Percentiles rank a stretch among this genome's conserved stretches.
These are phyloP conservation scores for Malurus alboscapulatus DNA, from an alignment of 2,113 vertebrate genomes.

Conservation along the genomic window DNA sequence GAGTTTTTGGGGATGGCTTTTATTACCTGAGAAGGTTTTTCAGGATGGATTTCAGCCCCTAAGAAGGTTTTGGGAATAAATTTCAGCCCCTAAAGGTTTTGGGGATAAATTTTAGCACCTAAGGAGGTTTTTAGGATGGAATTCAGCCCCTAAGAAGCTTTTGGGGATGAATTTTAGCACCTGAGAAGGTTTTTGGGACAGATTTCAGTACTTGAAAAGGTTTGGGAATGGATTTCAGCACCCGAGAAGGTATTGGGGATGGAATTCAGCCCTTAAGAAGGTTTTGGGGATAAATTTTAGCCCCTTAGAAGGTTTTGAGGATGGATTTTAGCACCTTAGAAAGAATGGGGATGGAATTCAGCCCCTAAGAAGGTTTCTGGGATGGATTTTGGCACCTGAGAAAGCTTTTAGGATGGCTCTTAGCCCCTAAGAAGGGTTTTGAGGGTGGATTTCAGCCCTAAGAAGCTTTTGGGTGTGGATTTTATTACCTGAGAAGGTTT, in stretches of 20 bases:
- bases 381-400: no score
- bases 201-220: no score
- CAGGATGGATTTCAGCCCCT: not conserved
- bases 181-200: no score
- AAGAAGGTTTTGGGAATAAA: no score
- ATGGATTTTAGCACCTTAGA: not conserved
- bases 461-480: not conserved
- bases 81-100: not conserved
- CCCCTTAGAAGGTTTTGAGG: accelerated
- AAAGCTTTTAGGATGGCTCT: not conserved
- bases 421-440: accelerated
- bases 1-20: no score
- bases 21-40: not conserved
- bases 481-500: not conserved
- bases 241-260: accelerated
- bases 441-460: not conserved
- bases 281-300: not conserved
- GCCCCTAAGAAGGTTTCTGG: no score
- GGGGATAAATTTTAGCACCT: not conserved
- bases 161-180: not conserved
- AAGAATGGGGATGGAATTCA: no score
- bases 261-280: not conserved
- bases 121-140: accelerated
- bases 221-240: not conserved
- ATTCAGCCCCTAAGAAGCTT: accelerated